Base-by-base conservation (phyloP, 2,888 invertebrate species). In the Eupithecia exiguata region DNA sequence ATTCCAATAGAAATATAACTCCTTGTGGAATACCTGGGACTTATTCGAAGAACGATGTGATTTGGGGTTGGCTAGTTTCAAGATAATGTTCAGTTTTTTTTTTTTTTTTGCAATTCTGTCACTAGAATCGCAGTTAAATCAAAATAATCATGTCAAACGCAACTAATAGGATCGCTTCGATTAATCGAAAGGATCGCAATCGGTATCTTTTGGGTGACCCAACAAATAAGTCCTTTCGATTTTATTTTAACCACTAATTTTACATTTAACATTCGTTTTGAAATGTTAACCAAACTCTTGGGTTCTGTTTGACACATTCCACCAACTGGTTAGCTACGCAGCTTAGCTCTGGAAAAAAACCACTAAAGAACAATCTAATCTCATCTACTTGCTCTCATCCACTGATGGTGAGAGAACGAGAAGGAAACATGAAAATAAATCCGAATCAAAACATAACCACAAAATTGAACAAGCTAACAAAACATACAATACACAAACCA, bases 1-100 rank as follows among this genome's bases (percentile, higher is more conserved):
- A 79, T 79, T 78, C 77, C 78, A 79, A 78, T 76, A 76, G 78
- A 79, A 74, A 78, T 79, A 78, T 79, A 72, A 71, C 75, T 66
- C 78, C 79, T 77, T 71, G 35, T 63, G 75, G 75, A 70, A 72
- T 75, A 74, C 62, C 16, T 4, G 40, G 49, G 38, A 16, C 67
- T 18, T 25, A 1, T 69, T 72, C 71, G 46, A 72, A 70, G 69
- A 75, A 75, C 67, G 49, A 71, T 35, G n/a, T 30, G 53, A 53
- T 53, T 53, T 53, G 53, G 21, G 12, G 46, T n/a, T 7, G 18
- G 35, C 14, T 62, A 62, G 63, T 63, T 63, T n/a, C 16, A 63
- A n/a, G 6, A 62, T 14, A 14, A n/a, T 35, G 6, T 2, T 30
- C 14, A 18, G 1, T 16, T 18, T 16, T 46, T 6, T 6, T 5